phyloP scores from a whole-genome alignment of 2,888 invertebrate genomes.

The Cylloceria caligata region DNA sequence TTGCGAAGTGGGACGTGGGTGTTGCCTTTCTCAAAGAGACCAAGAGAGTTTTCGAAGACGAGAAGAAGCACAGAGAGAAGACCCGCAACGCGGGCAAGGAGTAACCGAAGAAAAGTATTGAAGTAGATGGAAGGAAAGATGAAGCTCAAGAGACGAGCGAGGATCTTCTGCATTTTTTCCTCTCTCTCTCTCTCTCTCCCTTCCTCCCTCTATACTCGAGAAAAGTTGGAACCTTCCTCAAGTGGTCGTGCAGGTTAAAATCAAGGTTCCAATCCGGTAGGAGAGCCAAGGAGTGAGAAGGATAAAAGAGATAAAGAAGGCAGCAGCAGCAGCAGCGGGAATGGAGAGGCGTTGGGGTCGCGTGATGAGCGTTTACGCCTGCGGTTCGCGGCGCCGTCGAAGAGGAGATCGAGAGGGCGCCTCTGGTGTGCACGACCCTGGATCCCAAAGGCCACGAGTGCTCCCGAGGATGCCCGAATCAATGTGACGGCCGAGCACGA shows the following conservation, averaged over 20 bases:
- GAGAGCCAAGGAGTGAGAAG: conserved; percentile 32
- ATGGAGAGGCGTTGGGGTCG: conserved; percentile 47
- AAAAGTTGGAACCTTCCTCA: conserved; percentile 44
- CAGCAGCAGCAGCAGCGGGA: conserved; percentile 41
- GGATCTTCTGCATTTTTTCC: conserved; percentile 25
- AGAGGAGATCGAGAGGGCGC: conserved; percentile 54
- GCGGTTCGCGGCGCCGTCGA: conserved; percentile 40
- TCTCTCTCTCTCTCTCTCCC: not conserved
- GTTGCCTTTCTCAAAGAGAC: conserved; percentile 44
- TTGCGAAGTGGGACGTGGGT: conserved; percentile 45
- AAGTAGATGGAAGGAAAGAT: conserved; percentile 26
- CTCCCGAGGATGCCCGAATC: conserved; percentile 72
- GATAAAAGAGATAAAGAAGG: conserved; percentile 25
- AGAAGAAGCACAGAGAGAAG: not conserved
- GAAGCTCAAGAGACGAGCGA: conserved; percentile 35
- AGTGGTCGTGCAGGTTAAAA: conserved; percentile 58
- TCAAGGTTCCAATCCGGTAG: conserved; percentile 55
- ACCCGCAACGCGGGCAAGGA: not conserved
- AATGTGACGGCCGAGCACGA: conserved; percentile 69
- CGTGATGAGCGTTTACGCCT: conserved; percentile 50
- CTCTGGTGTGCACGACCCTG: conserved; percentile 73
- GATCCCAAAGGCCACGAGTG: conserved; percentile 75
- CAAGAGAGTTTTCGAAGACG: conserved; percentile 24
- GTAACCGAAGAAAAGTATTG: not conserved
- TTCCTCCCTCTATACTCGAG: not conserved